Evolutionary conservation across 2,113 vertebrate species (phyloP).

Genomic region (Cariama cristata): DNA sequence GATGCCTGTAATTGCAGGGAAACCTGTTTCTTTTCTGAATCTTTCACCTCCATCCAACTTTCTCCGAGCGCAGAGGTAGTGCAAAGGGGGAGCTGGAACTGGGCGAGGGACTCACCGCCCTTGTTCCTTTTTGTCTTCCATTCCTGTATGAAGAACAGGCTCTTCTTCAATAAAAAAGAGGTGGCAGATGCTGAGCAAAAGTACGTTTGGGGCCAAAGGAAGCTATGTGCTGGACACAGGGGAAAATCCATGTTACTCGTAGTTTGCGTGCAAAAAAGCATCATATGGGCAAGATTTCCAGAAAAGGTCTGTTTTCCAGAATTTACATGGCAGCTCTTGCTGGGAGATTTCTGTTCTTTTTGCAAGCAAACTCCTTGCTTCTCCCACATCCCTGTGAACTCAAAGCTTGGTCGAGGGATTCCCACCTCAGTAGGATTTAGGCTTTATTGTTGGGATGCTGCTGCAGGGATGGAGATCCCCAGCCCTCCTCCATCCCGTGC

Average conservation of each 20-base stretch:
- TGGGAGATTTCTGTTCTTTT: not conserved
- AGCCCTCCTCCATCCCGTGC: not conserved
- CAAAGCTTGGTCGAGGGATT: not conserved
- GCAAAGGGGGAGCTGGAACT: not conserved
- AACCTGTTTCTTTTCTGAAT: not conserved
- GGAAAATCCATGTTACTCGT: not conserved
- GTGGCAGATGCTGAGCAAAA: not conserved
- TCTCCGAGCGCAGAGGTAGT: not conserved
- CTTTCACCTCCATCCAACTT: not conserved
- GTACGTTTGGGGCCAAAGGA: no score
- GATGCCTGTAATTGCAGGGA: not conserved
- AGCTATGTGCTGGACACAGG: not conserved
- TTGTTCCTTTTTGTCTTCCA: not conserved
- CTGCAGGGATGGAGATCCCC: not conserved
- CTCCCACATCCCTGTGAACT: rapidly evolving
- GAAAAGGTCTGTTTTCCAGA: not conserved
- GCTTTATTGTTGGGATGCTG: not conserved
- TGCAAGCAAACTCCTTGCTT: not conserved
- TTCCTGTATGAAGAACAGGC: not conserved
- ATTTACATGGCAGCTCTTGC: not conserved
- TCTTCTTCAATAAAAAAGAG: not conserved
- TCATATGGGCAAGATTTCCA: not conserved
- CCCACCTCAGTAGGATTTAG: not conserved
- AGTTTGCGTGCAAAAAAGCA: not conserved
- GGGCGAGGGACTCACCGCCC: not conserved